phyloP scores from a whole-genome alignment of 1,140 invertebrate genomes.

The Ceratina calcarata region DNA sequence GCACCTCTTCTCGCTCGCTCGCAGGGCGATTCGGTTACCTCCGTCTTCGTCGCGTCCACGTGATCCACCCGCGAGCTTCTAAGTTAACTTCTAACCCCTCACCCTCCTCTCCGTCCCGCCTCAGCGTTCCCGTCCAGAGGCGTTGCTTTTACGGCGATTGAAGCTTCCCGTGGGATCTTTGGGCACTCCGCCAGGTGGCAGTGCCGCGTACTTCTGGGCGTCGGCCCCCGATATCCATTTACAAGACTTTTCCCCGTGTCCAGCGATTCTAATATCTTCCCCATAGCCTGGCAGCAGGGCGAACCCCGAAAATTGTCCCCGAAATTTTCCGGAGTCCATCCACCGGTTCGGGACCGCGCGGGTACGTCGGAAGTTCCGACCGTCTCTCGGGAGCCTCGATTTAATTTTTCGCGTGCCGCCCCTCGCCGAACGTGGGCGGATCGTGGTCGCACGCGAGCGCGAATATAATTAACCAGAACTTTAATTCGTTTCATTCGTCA shows the following conservation, averaged over 20 bases:
- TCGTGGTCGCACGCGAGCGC: conserved; percentile 13
- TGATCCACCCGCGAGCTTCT: conserved; percentile 44
- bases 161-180: conserved; percentile 72
- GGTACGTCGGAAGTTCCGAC: too few species aligned
- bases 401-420: conserved; percentile 33
- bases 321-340: not conserved
- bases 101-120: not conserved
- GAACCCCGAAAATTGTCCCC: too few species aligned
- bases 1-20: not conserved
- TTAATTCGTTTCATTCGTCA: conserved; percentile 31
- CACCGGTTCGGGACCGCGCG: too few species aligned
- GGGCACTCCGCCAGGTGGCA: conserved; percentile 76
- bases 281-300: too few species aligned
- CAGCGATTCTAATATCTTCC: not conserved
- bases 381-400: not conserved
- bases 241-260: conserved; percentile 46
- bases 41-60: conserved; percentile 24
- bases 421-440: not conserved
- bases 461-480: conserved; percentile 38
- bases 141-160: conserved; percentile 78
- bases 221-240: conserved; percentile 57
- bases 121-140: conserved; percentile 41
- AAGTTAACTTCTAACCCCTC: conserved; percentile 69
- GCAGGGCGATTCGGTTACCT: not conserved
- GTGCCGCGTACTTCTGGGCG: conserved; percentile 68